Conservation (phyloP, 2,113 vertebrate genomes). For the Aplodontia rufa region DNA sequence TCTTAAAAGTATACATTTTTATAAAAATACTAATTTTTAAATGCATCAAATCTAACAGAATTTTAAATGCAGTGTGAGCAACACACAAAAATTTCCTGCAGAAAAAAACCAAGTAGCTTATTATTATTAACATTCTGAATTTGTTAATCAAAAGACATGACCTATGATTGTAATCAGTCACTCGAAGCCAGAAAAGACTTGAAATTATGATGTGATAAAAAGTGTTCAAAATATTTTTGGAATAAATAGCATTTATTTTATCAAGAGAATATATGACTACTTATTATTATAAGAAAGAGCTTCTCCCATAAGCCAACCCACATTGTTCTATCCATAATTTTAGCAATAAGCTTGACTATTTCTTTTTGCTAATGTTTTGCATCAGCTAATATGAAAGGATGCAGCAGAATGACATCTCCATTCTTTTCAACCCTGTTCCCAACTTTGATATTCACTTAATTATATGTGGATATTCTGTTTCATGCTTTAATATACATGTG, state of each 20-base stretch:
- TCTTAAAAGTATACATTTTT: not conserved
- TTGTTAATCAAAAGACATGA: constrained; percentile 13
- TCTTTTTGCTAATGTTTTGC: not conserved
- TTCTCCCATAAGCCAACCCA: not conserved
- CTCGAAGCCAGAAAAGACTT: not conserved
- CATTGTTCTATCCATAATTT: not conserved
- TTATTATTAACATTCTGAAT: not conserved
- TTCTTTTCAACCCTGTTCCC: not conserved
- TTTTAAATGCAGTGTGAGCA: not conserved
- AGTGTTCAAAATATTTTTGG: not conserved
- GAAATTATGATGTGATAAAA: constrained; percentile 8
- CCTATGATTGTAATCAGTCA: not conserved
- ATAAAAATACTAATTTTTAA: not conserved
- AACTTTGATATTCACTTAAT: not conserved
- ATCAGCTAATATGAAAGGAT: not conserved
- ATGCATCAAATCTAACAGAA: not conserved
- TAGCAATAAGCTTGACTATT: not conserved
- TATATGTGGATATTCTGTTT: not conserved
- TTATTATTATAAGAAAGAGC: not conserved
- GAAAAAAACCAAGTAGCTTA: not conserved
- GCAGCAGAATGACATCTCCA: not conserved
- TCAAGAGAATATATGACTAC: not conserved
- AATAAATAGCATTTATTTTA: not conserved
- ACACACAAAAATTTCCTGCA: too few species aligned
- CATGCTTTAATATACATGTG: not conserved